Conservation (phyloP, 2,888 invertebrate genomes). For the Apotomis betuletana region DNA sequence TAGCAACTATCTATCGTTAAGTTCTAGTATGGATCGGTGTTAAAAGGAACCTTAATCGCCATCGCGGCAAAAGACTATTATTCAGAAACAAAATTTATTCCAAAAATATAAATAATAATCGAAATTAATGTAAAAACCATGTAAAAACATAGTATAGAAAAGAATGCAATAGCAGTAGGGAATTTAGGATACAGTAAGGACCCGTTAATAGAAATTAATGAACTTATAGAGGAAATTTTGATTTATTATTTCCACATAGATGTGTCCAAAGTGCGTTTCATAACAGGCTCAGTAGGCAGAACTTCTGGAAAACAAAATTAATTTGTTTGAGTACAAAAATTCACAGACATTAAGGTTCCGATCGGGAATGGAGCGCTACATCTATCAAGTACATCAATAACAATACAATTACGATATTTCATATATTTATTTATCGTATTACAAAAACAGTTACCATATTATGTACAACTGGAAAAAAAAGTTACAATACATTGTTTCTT, state of each 20-base stretch:
- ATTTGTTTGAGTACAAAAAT: conserved; percentile 72
- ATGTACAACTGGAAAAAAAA: conserved; percentile 82
- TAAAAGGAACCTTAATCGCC: conserved; percentile 80
- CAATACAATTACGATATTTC: conserved; percentile 80
- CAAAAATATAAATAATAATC: conserved; percentile 82
- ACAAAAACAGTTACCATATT: conserved; percentile 84
- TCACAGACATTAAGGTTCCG: conserved; percentile 79
- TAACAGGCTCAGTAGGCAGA: conserved; percentile 79
- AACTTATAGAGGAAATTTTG: conserved; percentile 79
- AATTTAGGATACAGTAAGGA: conserved; percentile 77
- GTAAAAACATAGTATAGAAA: conserved; percentile 72
- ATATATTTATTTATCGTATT: conserved; percentile 83
- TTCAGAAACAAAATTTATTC: conserved; percentile 80
- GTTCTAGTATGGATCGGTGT: conserved; percentile 38
- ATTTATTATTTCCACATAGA: conserved; percentile 84
- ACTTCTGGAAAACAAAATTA: conserved; percentile 80
- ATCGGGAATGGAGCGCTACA: conserved; percentile 83
- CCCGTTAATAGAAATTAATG: conserved; percentile 80
- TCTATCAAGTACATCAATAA: conserved; percentile 71
- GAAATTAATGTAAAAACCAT: conserved; percentile 81
- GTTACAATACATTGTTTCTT: conserved; percentile 83
- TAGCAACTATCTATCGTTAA: not conserved
- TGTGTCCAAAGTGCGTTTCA: conserved; percentile 82
- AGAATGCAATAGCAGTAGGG: conserved; percentile 74
- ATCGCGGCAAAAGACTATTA: conserved; percentile 72